Base-by-base conservation (phyloP, 2,797 vertebrate genomes). In the Amazona ochrocephala region DNA sequence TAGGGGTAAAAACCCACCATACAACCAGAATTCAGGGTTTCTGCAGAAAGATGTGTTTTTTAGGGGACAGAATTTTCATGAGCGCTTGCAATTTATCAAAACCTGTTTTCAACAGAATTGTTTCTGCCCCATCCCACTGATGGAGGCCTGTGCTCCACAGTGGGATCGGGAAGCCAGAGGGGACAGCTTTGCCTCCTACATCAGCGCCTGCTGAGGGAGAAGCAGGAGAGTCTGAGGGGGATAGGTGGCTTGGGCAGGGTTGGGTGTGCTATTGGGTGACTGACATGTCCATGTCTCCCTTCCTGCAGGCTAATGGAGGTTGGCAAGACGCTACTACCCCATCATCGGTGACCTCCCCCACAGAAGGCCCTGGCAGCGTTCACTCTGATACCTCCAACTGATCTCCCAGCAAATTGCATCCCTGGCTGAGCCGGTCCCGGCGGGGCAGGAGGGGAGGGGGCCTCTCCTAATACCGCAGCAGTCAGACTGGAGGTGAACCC, bases 301-400 rank as follows among this genome's bases (percentile, higher is more conserved):
- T 48, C 67, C 97, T 64, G 9, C 97, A 99, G 99, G 98, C 99
- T 98, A 99, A 99, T 97, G 99, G 99, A 96, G 99, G 99, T 97
- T 99, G 99, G 99, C 99, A 99, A 98, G 99, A 99, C 95, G 99
- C 99, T 96, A 99, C 99, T 84, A 99, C 99, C 98, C 99, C 99
- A 94, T 99, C 99, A 87, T 99, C 99, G 96, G 99, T 99, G 98
- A 99, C 99, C 97, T 99, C 99, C 96, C 99, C 99, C 96, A 99
- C 99, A 98, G 99, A 99, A 99, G 99, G 99, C 98, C 99, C 99
- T 91, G 99, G 99, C 98, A 99, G 99, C 95, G 99, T 99, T 97
- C 99, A 99, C 98, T 99, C 99, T 72, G 99, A 99, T 98, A 99
- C 99, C 98, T 99, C 99, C 98, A 99, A 99, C 99, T 99, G 99